These are phyloP conservation scores for Antheraea yamamai DNA, from an alignment of 2,888 invertebrate genomes.

Conservation along the genomic window DNA sequence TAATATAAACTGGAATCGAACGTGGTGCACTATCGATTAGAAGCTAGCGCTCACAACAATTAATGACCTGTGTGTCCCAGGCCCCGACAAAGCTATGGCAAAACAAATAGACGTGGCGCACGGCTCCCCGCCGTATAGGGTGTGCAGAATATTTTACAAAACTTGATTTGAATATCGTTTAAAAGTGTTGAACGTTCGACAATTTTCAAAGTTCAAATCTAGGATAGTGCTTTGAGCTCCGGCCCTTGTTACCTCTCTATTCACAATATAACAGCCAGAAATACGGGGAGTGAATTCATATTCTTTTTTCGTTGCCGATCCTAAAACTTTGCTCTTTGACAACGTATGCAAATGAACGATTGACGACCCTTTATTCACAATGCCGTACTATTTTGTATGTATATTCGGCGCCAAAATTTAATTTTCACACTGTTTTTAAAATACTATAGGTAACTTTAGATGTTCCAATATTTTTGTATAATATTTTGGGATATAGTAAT, in stretches of 20 bases:
- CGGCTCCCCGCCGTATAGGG: constrained; percentile 69
- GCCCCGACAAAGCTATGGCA: constrained; percentile 80
- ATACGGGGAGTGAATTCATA: neutral
- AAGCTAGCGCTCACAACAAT: constrained; percentile 80
- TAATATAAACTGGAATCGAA: constrained; percentile 82
- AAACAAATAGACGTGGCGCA: constrained; percentile 79
- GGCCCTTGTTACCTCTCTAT: neutral
- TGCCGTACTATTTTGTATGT: neutral
- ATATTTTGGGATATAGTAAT: no score
- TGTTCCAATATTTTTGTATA: no score
- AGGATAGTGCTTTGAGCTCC: constrained; percentile 6
- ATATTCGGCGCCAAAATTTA: neutral
- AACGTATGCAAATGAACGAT: neutral
- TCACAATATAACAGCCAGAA: neutral
- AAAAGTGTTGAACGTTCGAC: constrained; percentile 3
- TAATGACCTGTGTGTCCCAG: constrained; percentile 82
- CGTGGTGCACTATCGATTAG: constrained; percentile 80
- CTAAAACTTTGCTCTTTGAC: neutral
- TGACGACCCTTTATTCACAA: neutral
- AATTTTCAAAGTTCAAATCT: neutral
- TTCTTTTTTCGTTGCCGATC: neutral
- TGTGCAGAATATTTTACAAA: constrained; percentile 35
- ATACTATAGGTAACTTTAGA: no score
- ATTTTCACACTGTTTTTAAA: no score
- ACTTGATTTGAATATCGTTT: constrained; percentile 11